These are phyloP conservation scores for Andricus quercusramuli DNA, from an alignment of 2,888 invertebrate genomes.

Conservation along the genomic window DNA sequence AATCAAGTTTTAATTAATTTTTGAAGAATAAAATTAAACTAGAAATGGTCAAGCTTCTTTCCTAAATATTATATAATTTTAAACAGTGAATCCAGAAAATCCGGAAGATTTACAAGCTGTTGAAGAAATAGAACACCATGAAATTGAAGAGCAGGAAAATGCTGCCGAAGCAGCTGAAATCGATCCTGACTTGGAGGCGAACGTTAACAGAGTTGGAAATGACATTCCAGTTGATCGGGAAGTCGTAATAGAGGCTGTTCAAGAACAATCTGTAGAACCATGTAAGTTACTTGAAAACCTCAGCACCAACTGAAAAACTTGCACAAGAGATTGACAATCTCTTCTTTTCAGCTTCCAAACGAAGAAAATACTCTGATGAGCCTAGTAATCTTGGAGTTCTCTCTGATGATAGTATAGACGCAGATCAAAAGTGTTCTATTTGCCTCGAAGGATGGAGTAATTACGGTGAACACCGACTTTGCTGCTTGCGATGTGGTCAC, in stretches of 20 bases:
- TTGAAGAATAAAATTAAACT: neutral
- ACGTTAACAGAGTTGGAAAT: neutral
- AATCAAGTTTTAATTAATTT: neutral
- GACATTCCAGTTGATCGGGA: conserved; percentile 35
- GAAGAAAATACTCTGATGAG: conserved; percentile 28
- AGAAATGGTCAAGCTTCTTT: neutral
- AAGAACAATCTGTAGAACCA: conserved; percentile 2
- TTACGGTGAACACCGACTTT: conserved; percentile 91
- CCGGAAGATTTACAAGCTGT: neutral
- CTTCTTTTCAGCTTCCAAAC: conserved; percentile 22
- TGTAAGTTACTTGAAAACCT: neutral
- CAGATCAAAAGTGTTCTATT: conserved; percentile 85
- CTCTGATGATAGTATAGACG: conserved; percentile 42
- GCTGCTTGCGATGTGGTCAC: conserved; percentile 95
- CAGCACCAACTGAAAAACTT: neutral
- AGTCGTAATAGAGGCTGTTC: conserved; percentile 23
- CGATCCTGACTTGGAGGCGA: neutral
- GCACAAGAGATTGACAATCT: neutral
- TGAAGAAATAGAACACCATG: neutral
- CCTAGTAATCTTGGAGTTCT: neutral
- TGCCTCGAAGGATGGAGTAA: conserved; percentile 94
- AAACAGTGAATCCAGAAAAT: conserved; percentile 29
- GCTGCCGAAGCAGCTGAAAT: neutral
- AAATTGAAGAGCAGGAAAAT: conserved; percentile 3
- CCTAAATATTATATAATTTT: neutral